These are phyloP conservation scores for Chymomyza fuscimana DNA, from an alignment of 2,888 invertebrate species.

Conservation along the genomic window DNA sequence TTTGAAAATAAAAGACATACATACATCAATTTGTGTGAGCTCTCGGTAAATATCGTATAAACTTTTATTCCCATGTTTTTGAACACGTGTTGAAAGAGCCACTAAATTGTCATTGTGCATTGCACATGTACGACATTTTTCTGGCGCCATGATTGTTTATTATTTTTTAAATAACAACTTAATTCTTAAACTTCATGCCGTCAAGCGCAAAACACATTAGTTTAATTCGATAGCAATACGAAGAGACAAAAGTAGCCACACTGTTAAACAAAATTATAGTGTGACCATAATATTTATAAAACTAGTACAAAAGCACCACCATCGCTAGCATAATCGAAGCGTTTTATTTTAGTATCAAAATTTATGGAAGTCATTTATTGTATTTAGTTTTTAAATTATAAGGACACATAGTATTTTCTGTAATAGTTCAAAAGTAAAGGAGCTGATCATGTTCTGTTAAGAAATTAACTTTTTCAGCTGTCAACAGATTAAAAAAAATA, in stretches of 20 bases:
- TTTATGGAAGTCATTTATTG: too few species aligned
- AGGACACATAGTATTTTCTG: too few species aligned
- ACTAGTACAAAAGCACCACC: background rate
- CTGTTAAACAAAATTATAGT: background rate
- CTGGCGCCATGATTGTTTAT: slow-evolving; percentile 37
- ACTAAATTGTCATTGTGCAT: slow-evolving; percentile 28
- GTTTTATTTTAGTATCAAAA: too few species aligned
- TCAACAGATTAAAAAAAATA: too few species aligned
- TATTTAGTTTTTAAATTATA: too few species aligned
- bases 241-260: background rate
- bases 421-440: too few species aligned
- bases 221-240: background rate
- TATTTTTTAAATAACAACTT: slow-evolving; percentile 6
- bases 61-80: slow-evolving; percentile 44
- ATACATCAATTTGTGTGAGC: slow-evolving; percentile 58
- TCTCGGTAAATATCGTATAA: slow-evolving; percentile 54
- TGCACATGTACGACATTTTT: slow-evolving; percentile 60
- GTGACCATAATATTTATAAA: background rate
- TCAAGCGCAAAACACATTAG: background rate
- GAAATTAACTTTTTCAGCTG: too few species aligned
- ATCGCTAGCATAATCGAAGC: background rate
- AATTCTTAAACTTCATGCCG: background rate
- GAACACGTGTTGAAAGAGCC: slow-evolving; percentile 33
- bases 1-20: slow-evolving; percentile 16
- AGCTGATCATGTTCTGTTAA: too few species aligned